phyloP scores from a whole-genome alignment of 1,140 invertebrate genomes.

The Muscidifurax raptorellus region DNA sequence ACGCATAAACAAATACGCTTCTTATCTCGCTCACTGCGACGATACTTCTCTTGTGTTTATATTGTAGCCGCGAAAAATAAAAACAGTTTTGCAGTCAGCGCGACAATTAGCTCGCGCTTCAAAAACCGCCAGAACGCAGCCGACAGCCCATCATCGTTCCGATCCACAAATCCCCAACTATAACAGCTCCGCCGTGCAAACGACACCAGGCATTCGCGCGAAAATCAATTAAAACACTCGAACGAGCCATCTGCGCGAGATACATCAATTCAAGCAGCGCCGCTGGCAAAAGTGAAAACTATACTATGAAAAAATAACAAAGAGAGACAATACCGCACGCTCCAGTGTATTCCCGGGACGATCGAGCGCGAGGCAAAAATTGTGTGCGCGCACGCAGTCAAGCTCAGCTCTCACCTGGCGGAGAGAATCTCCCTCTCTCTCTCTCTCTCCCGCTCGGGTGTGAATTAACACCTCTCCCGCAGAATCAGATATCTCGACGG shows the following conservation, averaged over 20 bases:
- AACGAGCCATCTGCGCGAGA: conserved; percentile 33
- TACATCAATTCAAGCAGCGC: conserved; percentile 19
- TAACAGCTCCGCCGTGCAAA: not conserved
- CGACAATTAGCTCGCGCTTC: not conserved
- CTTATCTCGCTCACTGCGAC: no score
- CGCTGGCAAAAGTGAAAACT: not conserved
- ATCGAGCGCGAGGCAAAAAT: not conserved
- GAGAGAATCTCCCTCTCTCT: not conserved
- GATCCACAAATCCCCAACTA: not conserved
- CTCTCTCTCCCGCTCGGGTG: conserved; percentile 51
- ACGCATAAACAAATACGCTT: not conserved
- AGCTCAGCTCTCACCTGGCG: conserved; percentile 8
- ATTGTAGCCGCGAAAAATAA: no score
- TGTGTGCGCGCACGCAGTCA: conserved; percentile 35
- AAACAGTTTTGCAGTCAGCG: not conserved
- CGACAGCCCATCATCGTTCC: no score
- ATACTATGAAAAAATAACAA: not conserved
- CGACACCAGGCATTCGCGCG: not conserved
- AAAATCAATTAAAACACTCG: conserved; percentile 46
- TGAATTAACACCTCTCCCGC: conserved; percentile 73
- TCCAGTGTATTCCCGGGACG: no score
- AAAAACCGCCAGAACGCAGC: not conserved
- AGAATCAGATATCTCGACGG: conserved; percentile 69
- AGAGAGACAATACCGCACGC: conserved; percentile 14
- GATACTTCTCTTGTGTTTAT: no score